These are phyloP conservation scores for Caenorhabditis angaria DNA, from an alignment of 2,888 invertebrate species.

Conservation along the genomic window DNA sequence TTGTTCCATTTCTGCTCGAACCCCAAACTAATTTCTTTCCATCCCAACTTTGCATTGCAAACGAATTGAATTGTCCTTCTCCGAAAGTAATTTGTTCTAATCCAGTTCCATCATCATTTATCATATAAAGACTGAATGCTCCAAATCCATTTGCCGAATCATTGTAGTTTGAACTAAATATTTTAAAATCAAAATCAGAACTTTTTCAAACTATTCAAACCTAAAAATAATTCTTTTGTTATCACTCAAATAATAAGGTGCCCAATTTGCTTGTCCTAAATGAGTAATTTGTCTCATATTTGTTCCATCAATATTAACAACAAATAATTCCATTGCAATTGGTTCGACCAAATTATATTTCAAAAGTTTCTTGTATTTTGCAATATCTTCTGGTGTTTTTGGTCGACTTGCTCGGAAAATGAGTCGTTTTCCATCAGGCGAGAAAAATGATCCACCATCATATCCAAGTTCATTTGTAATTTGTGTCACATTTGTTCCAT, in stretches of 20 bases:
- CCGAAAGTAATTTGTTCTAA: constrained; percentile 61
- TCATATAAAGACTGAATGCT: constrained; percentile 62
- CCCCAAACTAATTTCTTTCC: constrained; percentile 65
- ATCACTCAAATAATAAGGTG: constrained; percentile 67
- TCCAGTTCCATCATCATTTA: constrained; percentile 64
- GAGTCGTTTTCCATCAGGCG: constrained; percentile 64
- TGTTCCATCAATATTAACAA: constrained; percentile 57
- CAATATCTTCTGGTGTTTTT: constrained; percentile 55
- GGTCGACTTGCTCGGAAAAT: constrained; percentile 68
- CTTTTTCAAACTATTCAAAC: constrained; percentile 3
- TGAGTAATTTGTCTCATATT: constrained; percentile 62
- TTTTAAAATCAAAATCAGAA: background rate
- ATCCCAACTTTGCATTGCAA: constrained; percentile 66
- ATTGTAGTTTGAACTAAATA: constrained; percentile 43
- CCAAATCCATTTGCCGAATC: constrained; percentile 55
- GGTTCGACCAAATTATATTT: constrained; percentile 63
- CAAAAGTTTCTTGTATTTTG: constrained; percentile 57
- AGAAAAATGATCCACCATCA: constrained; percentile 70
- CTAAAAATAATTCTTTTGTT: constrained; percentile 55
- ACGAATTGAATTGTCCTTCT: constrained; percentile 63
- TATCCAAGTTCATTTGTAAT: constrained; percentile 63
- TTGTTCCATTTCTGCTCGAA: constrained; percentile 49
- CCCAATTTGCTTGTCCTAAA: constrained; percentile 67
- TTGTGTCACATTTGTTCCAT: constrained; percentile 59
- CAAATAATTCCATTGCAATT: constrained; percentile 67